These are phyloP conservation scores for Oryzias javanicus DNA, from an alignment of 2,113 vertebrate genomes.

Conservation along the genomic window DNA sequence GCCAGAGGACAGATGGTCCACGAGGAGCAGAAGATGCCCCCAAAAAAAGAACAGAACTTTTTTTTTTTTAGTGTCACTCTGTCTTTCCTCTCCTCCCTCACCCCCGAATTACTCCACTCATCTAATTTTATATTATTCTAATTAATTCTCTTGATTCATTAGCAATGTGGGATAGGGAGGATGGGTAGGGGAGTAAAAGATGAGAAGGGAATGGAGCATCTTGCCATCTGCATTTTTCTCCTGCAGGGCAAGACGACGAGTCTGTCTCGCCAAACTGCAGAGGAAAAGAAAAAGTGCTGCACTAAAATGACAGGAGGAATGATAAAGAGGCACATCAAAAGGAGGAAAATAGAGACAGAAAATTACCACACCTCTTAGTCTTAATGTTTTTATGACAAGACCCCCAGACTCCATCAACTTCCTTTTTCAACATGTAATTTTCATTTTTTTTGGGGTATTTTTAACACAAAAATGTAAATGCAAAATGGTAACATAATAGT, in stretches of 20 bases:
- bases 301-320: slow-evolving; percentile 44
- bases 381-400: slow-evolving; percentile 6
- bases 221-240: slow-evolving; percentile 66
- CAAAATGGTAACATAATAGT: too few species aligned
- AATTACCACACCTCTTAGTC: slow-evolving; percentile 32
- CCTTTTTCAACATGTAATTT: too few species aligned
- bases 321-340: slow-evolving; percentile 42
- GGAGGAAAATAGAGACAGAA: slow-evolving; percentile 41
- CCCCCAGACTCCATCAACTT: not conserved
- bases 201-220: slow-evolving; percentile 56
- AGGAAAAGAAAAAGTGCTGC: slow-evolving; percentile 30
- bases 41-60: slow-evolving; percentile 15
- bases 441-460: slow-evolving; percentile 5
- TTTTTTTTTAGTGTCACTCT: slow-evolving; percentile 8
- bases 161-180: slow-evolving; percentile 35
- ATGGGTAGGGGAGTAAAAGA: slow-evolving; percentile 35
- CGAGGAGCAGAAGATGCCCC: slow-evolving; percentile 2
- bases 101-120: slow-evolving; percentile 10
- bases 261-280: slow-evolving; percentile 54
- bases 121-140: slow-evolving; percentile 53
- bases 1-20: slow-evolving; percentile 5
- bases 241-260: slow-evolving; percentile 58
- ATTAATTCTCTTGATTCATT: slow-evolving; percentile 65
- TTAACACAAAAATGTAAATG: slow-evolving; percentile 30
- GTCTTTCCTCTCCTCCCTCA: not conserved